A percentile compares a stretch with the other conserved stretches of the same genome.
Evolutionary conservation across 2,113 vertebrate genomes (phyloP).

Genomic region (Sinosuthora webbiana): DNA sequence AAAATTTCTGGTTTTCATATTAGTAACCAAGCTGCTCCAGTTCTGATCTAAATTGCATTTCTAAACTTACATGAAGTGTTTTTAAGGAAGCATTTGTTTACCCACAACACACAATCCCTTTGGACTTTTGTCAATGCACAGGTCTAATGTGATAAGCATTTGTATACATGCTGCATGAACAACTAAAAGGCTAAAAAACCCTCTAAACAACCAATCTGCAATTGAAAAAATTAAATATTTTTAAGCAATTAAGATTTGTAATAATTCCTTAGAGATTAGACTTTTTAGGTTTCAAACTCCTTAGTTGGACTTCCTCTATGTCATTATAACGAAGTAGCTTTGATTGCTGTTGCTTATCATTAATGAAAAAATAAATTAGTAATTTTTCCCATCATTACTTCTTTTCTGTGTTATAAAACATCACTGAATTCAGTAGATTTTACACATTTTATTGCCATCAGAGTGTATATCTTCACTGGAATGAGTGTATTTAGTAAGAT

Average conservation of each 20-base stretch:
- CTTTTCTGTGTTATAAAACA: background rate
- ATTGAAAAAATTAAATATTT: background rate
- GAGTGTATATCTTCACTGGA: background rate
- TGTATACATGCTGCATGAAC: background rate
- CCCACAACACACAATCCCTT: background rate
- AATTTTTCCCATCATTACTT: background rate
- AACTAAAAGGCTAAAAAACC: background rate
- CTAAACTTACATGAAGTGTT: background rate
- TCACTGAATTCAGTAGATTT: background rate
- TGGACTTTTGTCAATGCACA: background rate
- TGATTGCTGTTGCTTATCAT: background rate
- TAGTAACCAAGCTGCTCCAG: background rate
- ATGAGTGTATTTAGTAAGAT: background rate
- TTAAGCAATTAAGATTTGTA: background rate
- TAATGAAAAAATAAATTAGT: background rate
- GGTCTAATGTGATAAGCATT: background rate
- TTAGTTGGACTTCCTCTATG: background rate
- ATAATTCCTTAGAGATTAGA: background rate
- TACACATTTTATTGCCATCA: background rate
- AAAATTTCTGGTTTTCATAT: background rate
- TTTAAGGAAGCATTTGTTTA: background rate
- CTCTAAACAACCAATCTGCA: background rate
- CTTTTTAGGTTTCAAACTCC: background rate
- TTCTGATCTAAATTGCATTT: background rate
- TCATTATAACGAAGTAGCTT: background rate